Evolutionary conservation across 1,140 invertebrate genomes (phyloP).

Genomic region (Episyrphus balteatus): DNA sequence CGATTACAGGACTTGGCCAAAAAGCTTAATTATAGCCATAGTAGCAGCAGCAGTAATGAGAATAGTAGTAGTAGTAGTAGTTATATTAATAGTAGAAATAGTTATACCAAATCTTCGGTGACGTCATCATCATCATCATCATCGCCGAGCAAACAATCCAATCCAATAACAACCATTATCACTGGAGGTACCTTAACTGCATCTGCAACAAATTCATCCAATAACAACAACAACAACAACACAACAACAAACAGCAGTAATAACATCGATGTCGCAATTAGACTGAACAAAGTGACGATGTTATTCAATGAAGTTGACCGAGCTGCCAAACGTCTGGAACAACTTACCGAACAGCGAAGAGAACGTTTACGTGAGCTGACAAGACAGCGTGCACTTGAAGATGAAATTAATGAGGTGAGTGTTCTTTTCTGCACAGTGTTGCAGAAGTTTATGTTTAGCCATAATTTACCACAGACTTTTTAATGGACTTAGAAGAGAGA

Average conservation of each 20-base stretch:
- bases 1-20: slow-evolving; percentile 40
- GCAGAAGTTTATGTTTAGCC: no score
- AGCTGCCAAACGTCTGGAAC: slow-evolving; percentile 42
- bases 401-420: slow-evolving; percentile 47
- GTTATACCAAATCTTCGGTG: neutral
- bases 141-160: slow-evolving; percentile 2
- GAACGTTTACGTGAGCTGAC: slow-evolving; percentile 44
- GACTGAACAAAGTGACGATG: slow-evolving; percentile 37
- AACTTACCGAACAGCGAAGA: slow-evolving; percentile 42
- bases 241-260: neutral
- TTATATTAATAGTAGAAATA: slow-evolving; percentile 1
- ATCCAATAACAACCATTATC: neutral
- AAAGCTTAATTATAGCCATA: slow-evolving; percentile 2
- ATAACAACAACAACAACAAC: neutral
- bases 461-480: no score
- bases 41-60: slow-evolving; percentile 3
- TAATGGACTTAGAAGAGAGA: no score
- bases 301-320: slow-evolving; percentile 44
- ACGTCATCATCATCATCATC: slow-evolving; percentile 3
- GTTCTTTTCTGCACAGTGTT: neutral
- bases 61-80: neutral
- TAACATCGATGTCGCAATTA: slow-evolving; percentile 21
- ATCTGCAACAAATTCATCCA: neutral
- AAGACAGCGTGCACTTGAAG: slow-evolving; percentile 41
- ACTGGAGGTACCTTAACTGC: neutral